phyloP scores from a whole-genome alignment of 2,113 vertebrate genomes.

The Lepus europaeus region DNA sequence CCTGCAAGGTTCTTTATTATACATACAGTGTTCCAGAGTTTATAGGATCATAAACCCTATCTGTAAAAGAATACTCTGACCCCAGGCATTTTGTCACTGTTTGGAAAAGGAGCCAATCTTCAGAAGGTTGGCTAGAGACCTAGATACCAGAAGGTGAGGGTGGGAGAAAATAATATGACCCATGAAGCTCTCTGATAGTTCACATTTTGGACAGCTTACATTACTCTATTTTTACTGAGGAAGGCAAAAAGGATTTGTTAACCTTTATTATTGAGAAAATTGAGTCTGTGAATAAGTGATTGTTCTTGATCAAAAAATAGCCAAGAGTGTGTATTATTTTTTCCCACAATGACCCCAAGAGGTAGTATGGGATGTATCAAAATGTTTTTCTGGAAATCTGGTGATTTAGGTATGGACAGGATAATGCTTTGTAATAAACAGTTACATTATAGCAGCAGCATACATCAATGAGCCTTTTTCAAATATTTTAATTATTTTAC shows the following conservation, averaged over 20 bases:
- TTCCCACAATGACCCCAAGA: not conserved
- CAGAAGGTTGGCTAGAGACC: not conserved
- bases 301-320: not conserved
- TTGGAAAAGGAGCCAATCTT: not conserved
- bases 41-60: slow-evolving; percentile 82
- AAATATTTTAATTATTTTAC: not conserved
- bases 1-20: slow-evolving; percentile 81
- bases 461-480: not conserved
- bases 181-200: not conserved
- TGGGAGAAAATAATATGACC: not conserved
- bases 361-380: not conserved
- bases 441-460: not conserved
- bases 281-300: not conserved
- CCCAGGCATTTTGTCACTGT: not conserved
- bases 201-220: not conserved
- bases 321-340: not conserved
- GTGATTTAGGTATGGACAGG: not conserved
- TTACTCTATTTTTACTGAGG: not conserved
- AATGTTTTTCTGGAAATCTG: not conserved
- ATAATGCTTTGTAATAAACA: not conserved
- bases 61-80: slow-evolving; percentile 48
- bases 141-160: rapidly evolving
- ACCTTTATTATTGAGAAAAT: slow-evolving; percentile 15
- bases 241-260: not conserved
- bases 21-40: slow-evolving; percentile 81